Evolutionary conservation across 2,888 invertebrate species (phyloP).

Genomic region (Nymphalis urticae): DNA sequence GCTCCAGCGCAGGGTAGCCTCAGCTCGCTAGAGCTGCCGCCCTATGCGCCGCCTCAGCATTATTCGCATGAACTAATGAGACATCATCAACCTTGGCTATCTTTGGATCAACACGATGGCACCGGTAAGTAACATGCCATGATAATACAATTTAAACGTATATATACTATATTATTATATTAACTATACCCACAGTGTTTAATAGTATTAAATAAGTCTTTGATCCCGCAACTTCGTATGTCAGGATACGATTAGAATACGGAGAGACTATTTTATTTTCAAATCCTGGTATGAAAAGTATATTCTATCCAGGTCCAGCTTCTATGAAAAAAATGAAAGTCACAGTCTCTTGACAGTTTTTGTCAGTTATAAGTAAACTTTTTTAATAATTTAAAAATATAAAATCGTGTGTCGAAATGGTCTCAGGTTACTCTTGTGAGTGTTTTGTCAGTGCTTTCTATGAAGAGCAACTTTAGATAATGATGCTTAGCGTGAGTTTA

Average conservation of each 20-base stretch:
- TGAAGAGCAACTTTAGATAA: slow-evolving; percentile 39
- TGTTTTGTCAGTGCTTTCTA: slow-evolving; percentile 31
- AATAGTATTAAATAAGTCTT: too few relatives aligned
- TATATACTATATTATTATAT: too few relatives aligned
- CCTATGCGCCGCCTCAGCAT: slow-evolving; percentile 67
- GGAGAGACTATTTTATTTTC: background rate
- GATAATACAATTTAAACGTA: too few relatives aligned
- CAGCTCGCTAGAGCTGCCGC: slow-evolving; percentile 64
- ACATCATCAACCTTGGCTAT: slow-evolving; percentile 74
- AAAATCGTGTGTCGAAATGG: background rate
- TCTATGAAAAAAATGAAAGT: too few relatives aligned
- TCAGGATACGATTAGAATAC: too few relatives aligned
- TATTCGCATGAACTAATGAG: slow-evolving; percentile 71
- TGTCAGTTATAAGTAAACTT: too few relatives aligned
- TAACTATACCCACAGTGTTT: too few relatives aligned
- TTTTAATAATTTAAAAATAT: background rate
- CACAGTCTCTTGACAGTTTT: too few relatives aligned
- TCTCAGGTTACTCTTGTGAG: slow-evolving; percentile 15
- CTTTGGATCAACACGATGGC: slow-evolving; percentile 70
- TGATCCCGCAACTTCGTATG: too few relatives aligned
- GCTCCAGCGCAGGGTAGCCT: slow-evolving; percentile 57
- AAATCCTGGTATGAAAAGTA: background rate
- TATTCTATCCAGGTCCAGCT: too few relatives aligned
- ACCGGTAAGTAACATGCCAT: slow-evolving; percentile 51
- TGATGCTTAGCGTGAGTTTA: slow-evolving; percentile 28